Evolutionary conservation across 2,113 vertebrate genomes (phyloP), one percentile per base, ranked within the genome.

Genomic region (Cyanocitta stelleri): DNA sequence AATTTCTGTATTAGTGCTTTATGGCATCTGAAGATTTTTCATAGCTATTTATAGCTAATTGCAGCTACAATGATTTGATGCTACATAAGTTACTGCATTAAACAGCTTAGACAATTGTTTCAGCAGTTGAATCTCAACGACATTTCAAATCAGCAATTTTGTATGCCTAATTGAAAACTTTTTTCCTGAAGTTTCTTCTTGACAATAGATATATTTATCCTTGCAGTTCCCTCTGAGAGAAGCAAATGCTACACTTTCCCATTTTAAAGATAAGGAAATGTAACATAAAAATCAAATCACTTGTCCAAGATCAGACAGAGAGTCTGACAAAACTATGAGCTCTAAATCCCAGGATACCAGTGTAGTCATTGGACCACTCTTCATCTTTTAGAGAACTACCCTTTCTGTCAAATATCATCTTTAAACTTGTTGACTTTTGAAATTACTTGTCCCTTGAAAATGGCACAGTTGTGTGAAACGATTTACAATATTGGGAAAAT

Each of bases 371-470:
- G 49, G 91, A 91, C 54, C 41, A 55, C 69, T 84, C 41, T 85
- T 80, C 49, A 77, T 3, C 79, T 84, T 89, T 64, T 61, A 43
- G 29, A 76, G 69, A 87, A 24, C 43, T 66, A 56, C 20, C 37
- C 51, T 66, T 56, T 72, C 85, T 79, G 72, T 86, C 90, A 95
- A 90, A 86, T 66, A 93, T 59, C 43, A 80, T 44, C 37, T 94
- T 77, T 93, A 73, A 93, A 79, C 51, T 84, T 90, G 46, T 81
- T 94, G 85, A 88, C 73, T 93, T 96, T 83, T 80, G 68, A 96
- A 95, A 96, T 92, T 71, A 49, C 75, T 93, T 95, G 72, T 95
- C 39, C 1, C 44, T 81, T 77, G 55, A 73, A 94, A 96, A 78
- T 72, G 82, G 84, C 79, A 90, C 72, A 92, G n/a, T 49, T 51